phyloP scores from a whole-genome alignment of 2,888 invertebrate genomes.

The Drosophila colorata region DNA sequence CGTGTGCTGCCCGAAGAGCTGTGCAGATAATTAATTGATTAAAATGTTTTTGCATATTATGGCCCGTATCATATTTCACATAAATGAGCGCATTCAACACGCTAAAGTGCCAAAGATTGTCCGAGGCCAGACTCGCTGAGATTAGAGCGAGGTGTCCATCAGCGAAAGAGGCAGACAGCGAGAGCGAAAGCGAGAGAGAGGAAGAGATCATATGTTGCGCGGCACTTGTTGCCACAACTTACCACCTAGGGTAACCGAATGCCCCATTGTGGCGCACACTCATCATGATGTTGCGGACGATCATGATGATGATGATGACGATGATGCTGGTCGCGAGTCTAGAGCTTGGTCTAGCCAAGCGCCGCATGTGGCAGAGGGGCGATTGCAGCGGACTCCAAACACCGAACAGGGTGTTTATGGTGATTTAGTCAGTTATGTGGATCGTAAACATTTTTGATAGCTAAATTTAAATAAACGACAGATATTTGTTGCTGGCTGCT shows the following conservation, averaged over 20 bases:
- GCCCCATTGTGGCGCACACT: constrained; percentile 37
- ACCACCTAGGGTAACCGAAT: constrained; percentile 74
- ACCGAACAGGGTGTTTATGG: constrained; percentile 85
- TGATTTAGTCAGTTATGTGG: constrained; percentile 85
- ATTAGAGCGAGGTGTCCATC: constrained; percentile 48
- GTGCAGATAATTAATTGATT: constrained; percentile 83
- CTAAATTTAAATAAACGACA: constrained; percentile 85
- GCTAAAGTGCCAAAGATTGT: constrained; percentile 79
- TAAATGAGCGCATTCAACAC: constrained; percentile 81
- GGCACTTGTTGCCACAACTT: constrained; percentile 81
- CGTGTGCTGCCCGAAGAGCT: constrained; percentile 42
- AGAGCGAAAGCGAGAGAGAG: constrained; percentile 3
- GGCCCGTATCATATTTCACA: constrained; percentile 83
- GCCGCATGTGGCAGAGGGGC: constrained; percentile 57
- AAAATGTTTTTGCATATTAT: constrained; percentile 82
- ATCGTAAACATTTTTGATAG: constrained; percentile 85
- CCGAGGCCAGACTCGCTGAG: constrained; percentile 45
- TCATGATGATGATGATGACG: constrained; percentile 34
- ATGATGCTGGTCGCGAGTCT: constrained; percentile 41
- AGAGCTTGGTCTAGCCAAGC: constrained; percentile 58
- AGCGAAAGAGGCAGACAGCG: constrained; percentile 10
- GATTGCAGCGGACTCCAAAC: constrained; percentile 60
- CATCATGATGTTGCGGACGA: constrained; percentile 51
- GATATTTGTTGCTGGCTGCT: constrained; percentile 76
- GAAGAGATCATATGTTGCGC: constrained; percentile 35